A percentile compares a stretch with the other conserved stretches of the same genome.
Evolutionary conservation across 2,113 vertebrate genomes (phyloP).

Genomic region (Cygnus atratus): DNA sequence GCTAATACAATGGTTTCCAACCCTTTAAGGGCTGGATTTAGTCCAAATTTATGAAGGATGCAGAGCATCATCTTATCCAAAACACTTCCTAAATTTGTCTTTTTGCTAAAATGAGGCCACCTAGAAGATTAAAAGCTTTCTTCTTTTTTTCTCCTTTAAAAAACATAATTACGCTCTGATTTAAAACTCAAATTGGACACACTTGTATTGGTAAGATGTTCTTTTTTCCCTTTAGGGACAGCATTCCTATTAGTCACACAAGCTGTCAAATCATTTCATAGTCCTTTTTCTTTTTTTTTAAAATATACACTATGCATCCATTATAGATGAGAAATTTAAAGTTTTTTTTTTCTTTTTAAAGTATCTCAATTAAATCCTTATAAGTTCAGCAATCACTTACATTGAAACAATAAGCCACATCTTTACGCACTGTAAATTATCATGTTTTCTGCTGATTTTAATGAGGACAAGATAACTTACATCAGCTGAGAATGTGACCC

Average conservation of each 20-base stretch:
- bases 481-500: not conserved
- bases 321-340: slow-evolving; percentile 63
- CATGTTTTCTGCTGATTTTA: not conserved
- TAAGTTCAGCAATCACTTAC: slow-evolving; percentile 25
- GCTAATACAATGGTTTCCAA: slow-evolving; percentile 13
- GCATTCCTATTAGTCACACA: slow-evolving; percentile 76
- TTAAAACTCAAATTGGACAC: slow-evolving; percentile 76
- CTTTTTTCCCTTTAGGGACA: slow-evolving; percentile 68
- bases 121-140: slow-evolving; percentile 67
- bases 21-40: slow-evolving; percentile 21
- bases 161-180: slow-evolving; percentile 73
- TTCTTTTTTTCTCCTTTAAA: slow-evolving; percentile 30
- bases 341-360: slow-evolving; percentile 23
- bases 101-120: slow-evolving; percentile 64
- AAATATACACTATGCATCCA: slow-evolving; percentile 5
- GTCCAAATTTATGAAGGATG: slow-evolving; percentile 53
- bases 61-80: slow-evolving; percentile 44
- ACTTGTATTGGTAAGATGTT: slow-evolving; percentile 66
- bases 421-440: not conserved
- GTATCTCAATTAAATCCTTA: slow-evolving; percentile 44
- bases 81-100: slow-evolving; percentile 64
- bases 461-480: not conserved
- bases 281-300: not conserved
- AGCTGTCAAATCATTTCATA: slow-evolving; percentile 70
- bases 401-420: not conserved